A percentile compares a stretch with the other conserved stretches of the same genome.
phyloP scores from a whole-genome alignment of 2,113 vertebrate genomes.

The Dryoscopus gambensis region DNA sequence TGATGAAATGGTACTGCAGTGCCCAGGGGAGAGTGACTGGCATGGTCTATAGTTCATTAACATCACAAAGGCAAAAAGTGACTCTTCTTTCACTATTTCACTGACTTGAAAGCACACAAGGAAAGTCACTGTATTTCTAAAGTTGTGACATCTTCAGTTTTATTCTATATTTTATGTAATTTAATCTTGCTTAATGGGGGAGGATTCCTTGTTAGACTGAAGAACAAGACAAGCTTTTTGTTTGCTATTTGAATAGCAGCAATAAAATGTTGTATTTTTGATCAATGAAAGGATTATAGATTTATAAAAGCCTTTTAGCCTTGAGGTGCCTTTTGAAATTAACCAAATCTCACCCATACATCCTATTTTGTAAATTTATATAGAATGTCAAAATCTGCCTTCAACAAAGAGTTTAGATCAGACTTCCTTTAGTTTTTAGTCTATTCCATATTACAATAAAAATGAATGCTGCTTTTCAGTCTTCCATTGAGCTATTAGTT shows the following conservation, averaged over 20 bases:
- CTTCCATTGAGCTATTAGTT: constrained; percentile 77
- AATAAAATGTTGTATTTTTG: constrained; percentile 86
- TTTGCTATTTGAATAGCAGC: constrained; percentile 87
- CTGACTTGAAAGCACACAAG: constrained; percentile 80
- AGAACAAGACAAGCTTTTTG: constrained; percentile 74
- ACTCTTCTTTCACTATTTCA: constrained; percentile 75
- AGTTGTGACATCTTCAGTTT: constrained; percentile 70
- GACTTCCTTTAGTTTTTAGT: constrained; percentile 73
- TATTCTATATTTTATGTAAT: constrained; percentile 70
- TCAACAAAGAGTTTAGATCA: constrained; percentile 71
- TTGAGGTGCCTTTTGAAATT: constrained; percentile 96
- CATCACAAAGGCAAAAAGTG: constrained; percentile 72
- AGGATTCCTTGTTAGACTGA: constrained; percentile 71
- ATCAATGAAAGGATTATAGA: constrained; percentile 81
- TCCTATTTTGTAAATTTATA: constrained; percentile 80
- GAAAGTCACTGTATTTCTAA: constrained; percentile 72
- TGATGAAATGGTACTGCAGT: constrained; percentile 68
- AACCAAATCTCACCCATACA: constrained; percentile 82
- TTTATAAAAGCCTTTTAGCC: constrained; percentile 91
- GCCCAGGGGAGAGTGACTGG: constrained; percentile 62
- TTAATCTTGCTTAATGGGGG: constrained; percentile 71
- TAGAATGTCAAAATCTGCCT: constrained; percentile 78
- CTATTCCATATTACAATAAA: constrained; percentile 73
- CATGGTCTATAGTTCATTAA: constrained; percentile 42
- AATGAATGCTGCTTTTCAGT: constrained; percentile 72